Conservation (phyloP, 2,888 invertebrate genomes). For the Steromphala cineraria region DNA sequence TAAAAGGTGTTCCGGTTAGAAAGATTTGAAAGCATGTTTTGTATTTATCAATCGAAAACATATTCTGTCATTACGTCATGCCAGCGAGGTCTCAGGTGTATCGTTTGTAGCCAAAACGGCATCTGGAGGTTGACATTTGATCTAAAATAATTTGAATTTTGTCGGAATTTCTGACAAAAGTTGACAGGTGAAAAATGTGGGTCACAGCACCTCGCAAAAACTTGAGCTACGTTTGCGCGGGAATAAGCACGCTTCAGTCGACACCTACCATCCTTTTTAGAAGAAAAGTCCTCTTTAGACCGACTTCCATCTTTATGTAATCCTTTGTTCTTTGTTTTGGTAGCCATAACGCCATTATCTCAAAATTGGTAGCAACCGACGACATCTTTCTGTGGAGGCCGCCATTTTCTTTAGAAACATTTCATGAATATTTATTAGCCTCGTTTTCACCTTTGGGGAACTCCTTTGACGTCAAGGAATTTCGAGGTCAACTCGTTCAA, state of each 20-base stretch:
- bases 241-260: background rate
- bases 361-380: slow-evolving; percentile 15
- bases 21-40: too few relatives aligned
- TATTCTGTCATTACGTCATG: too few relatives aligned
- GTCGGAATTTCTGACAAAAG: background rate
- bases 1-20: too few relatives aligned
- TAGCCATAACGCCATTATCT: slow-evolving; percentile 24
- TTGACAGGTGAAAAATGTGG: slow-evolving; percentile 14
- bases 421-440: slow-evolving; percentile 54
- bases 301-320: slow-evolving; percentile 20
- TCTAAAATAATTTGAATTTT: background rate
- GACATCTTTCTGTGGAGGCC: slow-evolving; percentile 52
- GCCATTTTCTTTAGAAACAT: slow-evolving; percentile 61
- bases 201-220: background rate
- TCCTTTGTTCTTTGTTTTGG: slow-evolving; percentile 25
- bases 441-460: slow-evolving; percentile 38
- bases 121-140: background rate
- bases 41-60: too few relatives aligned
- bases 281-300: slow-evolving; percentile 10
- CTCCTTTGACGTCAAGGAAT: slow-evolving; percentile 25
- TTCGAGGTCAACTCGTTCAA: background rate
- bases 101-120: too few relatives aligned
- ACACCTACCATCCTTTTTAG: slow-evolving; percentile 17
- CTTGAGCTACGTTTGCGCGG: background rate
- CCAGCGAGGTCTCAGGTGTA: too few relatives aligned